Conservation (phyloP, 2,888 invertebrate species). For the Nemotelus pantherinus region DNA sequence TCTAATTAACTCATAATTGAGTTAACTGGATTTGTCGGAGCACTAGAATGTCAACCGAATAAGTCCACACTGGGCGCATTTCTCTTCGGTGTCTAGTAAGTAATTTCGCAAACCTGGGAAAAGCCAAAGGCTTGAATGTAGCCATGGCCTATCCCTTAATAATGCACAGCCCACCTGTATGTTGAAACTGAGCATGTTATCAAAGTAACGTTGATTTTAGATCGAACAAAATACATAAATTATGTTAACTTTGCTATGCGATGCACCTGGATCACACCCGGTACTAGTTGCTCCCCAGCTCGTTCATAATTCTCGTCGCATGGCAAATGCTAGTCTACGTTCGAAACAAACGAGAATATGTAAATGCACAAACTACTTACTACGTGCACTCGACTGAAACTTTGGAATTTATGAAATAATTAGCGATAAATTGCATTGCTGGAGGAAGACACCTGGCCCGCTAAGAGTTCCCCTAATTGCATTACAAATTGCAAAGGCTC, state of each 20-base stretch:
- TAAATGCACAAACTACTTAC: neutral
- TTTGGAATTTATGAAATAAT: slow-evolving; percentile 35
- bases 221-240: neutral
- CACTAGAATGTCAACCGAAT: no score
- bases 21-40: no score
- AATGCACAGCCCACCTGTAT: no score
- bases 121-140: no score
- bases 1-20: no score
- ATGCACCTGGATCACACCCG: slow-evolving; percentile 3
- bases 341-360: neutral
- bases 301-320: neutral
- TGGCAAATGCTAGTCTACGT: neutral
- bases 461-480: slow-evolving; percentile 16
- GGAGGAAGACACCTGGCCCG: slow-evolving; percentile 14
- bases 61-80: no score
- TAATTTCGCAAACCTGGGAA: no score
- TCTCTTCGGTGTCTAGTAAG: no score
- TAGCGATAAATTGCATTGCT: slow-evolving; percentile 32
- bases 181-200: no score
- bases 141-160: no score
- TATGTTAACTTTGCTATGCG: neutral
- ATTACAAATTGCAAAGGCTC: slow-evolving; percentile 15
- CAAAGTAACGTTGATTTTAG: no score
- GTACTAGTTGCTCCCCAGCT: neutral
- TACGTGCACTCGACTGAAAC: slow-evolving; percentile 3